Evolutionary conservation across 2,888 invertebrate species (phyloP).

Genomic region (Nasonovia ribisnigri): DNA sequence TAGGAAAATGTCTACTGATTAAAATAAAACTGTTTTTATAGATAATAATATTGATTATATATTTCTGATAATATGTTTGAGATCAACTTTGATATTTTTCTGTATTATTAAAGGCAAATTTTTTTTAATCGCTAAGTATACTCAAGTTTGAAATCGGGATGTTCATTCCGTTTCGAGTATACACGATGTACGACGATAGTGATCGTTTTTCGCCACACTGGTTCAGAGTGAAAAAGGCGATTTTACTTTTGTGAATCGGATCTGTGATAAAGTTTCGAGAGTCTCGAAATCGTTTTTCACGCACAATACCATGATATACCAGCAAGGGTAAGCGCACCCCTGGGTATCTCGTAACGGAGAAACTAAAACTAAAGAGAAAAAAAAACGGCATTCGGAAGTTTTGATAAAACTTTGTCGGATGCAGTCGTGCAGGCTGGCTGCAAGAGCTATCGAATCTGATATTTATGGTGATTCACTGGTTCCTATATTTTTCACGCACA

Average conservation of each 20-base stretch:
- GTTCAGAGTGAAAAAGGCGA: background rate
- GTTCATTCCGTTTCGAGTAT: background rate
- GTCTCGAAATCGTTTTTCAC: background rate
- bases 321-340: conserved; percentile 7
- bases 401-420: background rate
- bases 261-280: background rate
- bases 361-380: background rate
- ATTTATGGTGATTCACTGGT: background rate
- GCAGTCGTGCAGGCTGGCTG: background rate
- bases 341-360: background rate
- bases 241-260: background rate
- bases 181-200: background rate
- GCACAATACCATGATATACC: background rate
- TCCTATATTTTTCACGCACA: background rate
- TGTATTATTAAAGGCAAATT: background rate
- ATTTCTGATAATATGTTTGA: background rate
- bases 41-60: background rate
- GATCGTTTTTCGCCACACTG: background rate
- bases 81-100: background rate
- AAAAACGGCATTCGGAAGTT: background rate
- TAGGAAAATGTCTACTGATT: background rate
- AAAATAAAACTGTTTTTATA: background rate
- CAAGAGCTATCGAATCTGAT: background rate
- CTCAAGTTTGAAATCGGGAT: background rate
- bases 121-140: background rate